Evolutionary conservation across 1,140 invertebrate genomes (phyloP).

Genomic region (Drosophila chauvacae): DNA sequence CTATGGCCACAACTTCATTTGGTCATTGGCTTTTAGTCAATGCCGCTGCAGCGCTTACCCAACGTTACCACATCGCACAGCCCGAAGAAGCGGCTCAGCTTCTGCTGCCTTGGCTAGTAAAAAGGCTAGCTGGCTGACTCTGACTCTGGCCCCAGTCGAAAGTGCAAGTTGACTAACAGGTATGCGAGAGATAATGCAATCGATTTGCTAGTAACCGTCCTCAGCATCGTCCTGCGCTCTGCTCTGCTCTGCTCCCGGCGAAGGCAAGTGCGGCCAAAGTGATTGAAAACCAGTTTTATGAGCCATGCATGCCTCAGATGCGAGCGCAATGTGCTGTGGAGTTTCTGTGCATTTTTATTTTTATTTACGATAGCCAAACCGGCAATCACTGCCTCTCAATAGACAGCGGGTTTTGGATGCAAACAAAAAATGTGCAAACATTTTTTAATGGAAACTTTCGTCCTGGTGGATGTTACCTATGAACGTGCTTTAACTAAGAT

Average conservation of each 20-base stretch:
- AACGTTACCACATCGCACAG: constrained; percentile 36
- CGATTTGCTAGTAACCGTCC: constrained; percentile 53
- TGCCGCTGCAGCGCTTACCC: constrained; percentile 42
- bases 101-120: constrained; percentile 28
- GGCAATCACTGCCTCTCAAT: constrained; percentile 23
- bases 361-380: constrained; percentile 43
- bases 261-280: constrained; percentile 40
- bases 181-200: constrained; percentile 70
- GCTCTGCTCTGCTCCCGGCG: constrained; percentile 18
- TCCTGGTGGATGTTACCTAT: constrained; percentile 1
- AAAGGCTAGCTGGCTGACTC: constrained; percentile 18
- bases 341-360: constrained; percentile 15
- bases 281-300: constrained; percentile 71
- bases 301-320: constrained; percentile 37
- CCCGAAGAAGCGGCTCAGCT: constrained; percentile 29
- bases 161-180: constrained; percentile 71
- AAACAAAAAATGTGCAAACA: constrained; percentile 25
- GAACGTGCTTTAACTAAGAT: not conserved
- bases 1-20: constrained; percentile 63
- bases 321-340: constrained; percentile 6
- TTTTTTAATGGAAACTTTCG: constrained; percentile 30
- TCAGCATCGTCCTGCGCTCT: constrained; percentile 21
- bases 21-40: constrained; percentile 72
- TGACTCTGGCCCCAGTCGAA: constrained; percentile 44
- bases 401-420: constrained; percentile 7